These are phyloP conservation scores for Cerastoderma edule DNA, from an alignment of 2,888 invertebrate genomes.

Conservation along the genomic window DNA sequence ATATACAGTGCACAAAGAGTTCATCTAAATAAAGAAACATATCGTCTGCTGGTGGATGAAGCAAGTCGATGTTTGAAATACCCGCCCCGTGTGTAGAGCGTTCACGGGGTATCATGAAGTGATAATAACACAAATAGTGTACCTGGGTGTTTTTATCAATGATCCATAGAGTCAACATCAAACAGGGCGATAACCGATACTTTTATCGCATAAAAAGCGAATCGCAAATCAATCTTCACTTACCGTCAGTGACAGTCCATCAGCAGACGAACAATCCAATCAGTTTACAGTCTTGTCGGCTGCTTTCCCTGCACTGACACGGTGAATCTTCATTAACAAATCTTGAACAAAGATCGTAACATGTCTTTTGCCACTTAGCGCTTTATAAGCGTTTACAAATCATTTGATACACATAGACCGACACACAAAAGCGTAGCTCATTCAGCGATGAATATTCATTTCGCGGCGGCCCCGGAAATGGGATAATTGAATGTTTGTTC, in stretches of 20 bases:
- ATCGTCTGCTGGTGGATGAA: constrained; percentile 14
- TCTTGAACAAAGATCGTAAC: constrained; percentile 60
- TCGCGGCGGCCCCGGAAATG: constrained; percentile 44
- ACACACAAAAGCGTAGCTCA: constrained; percentile 55
- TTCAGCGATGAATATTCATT: constrained; percentile 65
- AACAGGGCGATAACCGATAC: constrained; percentile 19
- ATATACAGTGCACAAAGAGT: too few relatives aligned
- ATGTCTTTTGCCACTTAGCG: constrained; percentile 63
- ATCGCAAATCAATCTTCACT: constrained; percentile 40
- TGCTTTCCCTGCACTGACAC: constrained; percentile 8
- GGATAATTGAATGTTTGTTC: constrained; percentile 50
- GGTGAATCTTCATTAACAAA: constrained; percentile 26
- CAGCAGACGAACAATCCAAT: neutral
- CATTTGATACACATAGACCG: constrained; percentile 60
- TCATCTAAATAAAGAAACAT: constrained; percentile 1
- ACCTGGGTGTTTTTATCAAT: constrained; percentile 49
- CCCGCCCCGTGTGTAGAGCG: constrained; percentile 21
- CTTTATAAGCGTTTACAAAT: constrained; percentile 62
- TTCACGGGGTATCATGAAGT: constrained; percentile 26
- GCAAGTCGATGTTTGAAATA: constrained; percentile 8
- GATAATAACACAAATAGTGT: constrained; percentile 27
- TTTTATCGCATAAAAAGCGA: constrained; percentile 24
- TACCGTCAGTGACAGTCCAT: constrained; percentile 42
- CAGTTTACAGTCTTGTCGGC: neutral
- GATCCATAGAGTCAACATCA: constrained; percentile 48